A percentile compares a stretch with the other conserved stretches of the same genome.
phyloP scores from a whole-genome alignment of 2,888 invertebrate genomes.

The Tetramorium bicarinatum region DNA sequence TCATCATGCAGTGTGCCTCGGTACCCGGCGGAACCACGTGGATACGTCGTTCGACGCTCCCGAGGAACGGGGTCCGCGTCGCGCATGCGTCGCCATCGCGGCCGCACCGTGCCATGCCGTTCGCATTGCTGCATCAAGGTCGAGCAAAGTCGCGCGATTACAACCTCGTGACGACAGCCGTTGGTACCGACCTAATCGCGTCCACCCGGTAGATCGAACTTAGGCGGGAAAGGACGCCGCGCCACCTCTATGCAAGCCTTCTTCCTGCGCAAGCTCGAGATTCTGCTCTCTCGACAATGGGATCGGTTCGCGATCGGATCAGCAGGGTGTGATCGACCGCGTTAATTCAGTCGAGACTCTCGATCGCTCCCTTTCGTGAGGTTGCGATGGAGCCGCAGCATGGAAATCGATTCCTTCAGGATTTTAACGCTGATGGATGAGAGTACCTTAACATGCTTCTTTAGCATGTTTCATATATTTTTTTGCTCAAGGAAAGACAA shows the following conservation, averaged over 20 bases:
- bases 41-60: slow-evolving; percentile 78
- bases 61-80: slow-evolving; percentile 78
- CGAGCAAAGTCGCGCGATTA: slow-evolving; percentile 77
- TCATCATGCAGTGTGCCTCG: slow-evolving; percentile 79
- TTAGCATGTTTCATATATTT: neutral
- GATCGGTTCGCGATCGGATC: slow-evolving; percentile 8
- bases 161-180: slow-evolving; percentile 58
- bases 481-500: neutral
- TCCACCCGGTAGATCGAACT: slow-evolving; percentile 30
- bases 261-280: neutral
- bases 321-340: neutral
- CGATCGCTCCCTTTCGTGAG: neutral
- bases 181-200: slow-evolving; percentile 65
- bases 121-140: slow-evolving; percentile 71
- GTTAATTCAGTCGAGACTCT: neutral
- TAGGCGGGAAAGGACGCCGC: slow-evolving; percentile 15
- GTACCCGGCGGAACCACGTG: slow-evolving; percentile 79
- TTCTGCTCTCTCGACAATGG: neutral
- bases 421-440: too few relatives aligned
- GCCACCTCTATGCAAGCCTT: neutral
- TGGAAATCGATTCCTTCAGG: too few relatives aligned
- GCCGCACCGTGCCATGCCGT: slow-evolving; percentile 46
- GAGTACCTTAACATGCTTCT: too few relatives aligned
- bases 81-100: slow-evolving; percentile 79
- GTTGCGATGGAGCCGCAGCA: neutral